These are phyloP conservation scores for Enteromius afrohamiltoni DNA, from an alignment of 2,797 vertebrate species.

Conservation along the genomic window DNA sequence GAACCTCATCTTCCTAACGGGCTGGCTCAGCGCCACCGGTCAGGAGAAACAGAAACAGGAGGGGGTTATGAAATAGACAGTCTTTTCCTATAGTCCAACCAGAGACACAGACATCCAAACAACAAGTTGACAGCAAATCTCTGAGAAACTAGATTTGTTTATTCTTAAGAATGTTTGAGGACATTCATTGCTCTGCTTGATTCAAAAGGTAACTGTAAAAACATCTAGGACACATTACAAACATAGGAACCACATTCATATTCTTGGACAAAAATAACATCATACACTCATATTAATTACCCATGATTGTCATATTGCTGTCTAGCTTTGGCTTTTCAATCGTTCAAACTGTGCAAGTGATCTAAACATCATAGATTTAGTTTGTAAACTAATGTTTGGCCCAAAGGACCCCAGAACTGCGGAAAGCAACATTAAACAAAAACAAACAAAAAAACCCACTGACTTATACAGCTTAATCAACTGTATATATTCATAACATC, in stretches of 20 bases:
- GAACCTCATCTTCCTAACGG: conserved; percentile 85
- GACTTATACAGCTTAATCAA: conserved; percentile 6
- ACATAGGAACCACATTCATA: conserved; percentile 36
- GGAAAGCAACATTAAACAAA: neutral
- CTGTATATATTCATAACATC: conserved; percentile 2
- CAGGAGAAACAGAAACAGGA: conserved; percentile 66
- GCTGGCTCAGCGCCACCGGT: conserved; percentile 79
- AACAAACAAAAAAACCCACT: conserved; percentile 1
- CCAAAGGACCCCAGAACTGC: neutral
- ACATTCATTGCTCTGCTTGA: conserved; percentile 61
- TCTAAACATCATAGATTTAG: conserved; percentile 15
- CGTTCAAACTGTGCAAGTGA: conserved; percentile 42
- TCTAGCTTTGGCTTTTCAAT: conserved; percentile 79
- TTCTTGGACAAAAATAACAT: conserved; percentile 26
- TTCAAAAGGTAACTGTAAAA: conserved; percentile 59
- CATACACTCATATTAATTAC: conserved; percentile 4
- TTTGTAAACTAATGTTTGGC: conserved; percentile 7
- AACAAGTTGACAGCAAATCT: conserved; percentile 60
- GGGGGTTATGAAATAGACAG: conserved; percentile 59
- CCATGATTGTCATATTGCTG: conserved; percentile 45
- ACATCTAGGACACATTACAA: conserved; percentile 62
- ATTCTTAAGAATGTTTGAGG: conserved; percentile 66
- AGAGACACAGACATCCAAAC: conserved; percentile 7
- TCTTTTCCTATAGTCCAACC: conserved; percentile 36
- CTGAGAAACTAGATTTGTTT: conserved; percentile 80